Percentiles rank a stretch among this genome's conserved stretches.
phyloP scores from a whole-genome alignment of 2,797 vertebrate genomes.

The Aldrovandia affinis region DNA sequence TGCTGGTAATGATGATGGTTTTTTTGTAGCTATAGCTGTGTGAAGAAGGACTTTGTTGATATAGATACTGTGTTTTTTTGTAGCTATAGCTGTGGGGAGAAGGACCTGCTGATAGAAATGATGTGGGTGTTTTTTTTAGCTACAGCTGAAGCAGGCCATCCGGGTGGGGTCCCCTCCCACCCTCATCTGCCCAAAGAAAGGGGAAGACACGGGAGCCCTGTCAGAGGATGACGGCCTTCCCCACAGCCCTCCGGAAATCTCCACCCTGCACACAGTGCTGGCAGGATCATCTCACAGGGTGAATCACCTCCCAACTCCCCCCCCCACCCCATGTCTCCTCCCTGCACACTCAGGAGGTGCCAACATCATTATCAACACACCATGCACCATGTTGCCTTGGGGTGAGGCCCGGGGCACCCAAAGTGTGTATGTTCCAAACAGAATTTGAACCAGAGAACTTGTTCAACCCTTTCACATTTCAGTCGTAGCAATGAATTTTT shows the following conservation, averaged over 20 bases:
- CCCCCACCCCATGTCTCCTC: too few relatives aligned
- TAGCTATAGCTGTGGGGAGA: neutral
- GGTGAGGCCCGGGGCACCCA: too few relatives aligned
- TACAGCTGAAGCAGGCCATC: constrained; percentile 77
- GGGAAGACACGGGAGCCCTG: constrained; percentile 73
- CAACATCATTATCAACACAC: neutral
- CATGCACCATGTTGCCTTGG: neutral
- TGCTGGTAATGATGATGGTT: neutral
- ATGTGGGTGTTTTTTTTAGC: constrained; percentile 45
- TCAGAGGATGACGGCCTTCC: constrained; percentile 80
- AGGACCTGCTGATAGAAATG: too few relatives aligned
- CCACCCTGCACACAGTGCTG: constrained; percentile 54
- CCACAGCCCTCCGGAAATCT: constrained; percentile 77
- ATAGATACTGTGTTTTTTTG: neutral
- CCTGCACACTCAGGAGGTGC: too few relatives aligned
- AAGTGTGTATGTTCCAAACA: too few relatives aligned
- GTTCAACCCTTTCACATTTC: too few relatives aligned
- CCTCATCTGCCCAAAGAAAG: constrained; percentile 69
- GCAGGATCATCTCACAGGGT: neutral
- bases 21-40: neutral
- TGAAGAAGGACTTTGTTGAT: neutral
- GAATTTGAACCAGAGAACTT: too few relatives aligned
- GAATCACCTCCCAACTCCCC: neutral
- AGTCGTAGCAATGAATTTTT: too few relatives aligned
- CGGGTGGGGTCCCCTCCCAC: constrained; percentile 76